Evolutionary conservation across 2,888 invertebrate species (phyloP), one percentile per base, ranked within the genome.

Genomic region (Agrilus cyanescens): DNA sequence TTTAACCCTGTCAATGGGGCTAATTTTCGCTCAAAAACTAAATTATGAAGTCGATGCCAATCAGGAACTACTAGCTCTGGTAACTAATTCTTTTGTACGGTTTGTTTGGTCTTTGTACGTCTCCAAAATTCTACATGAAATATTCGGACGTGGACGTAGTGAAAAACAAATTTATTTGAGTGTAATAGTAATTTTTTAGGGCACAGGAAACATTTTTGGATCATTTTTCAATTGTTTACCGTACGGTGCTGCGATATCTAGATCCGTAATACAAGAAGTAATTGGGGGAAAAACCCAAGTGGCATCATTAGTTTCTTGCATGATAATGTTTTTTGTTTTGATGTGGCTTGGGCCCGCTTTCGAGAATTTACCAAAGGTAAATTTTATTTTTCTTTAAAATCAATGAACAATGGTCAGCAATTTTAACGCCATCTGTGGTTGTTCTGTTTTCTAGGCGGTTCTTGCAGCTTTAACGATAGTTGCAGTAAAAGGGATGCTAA

Each of bases 271-370:
- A 38, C 87, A 87, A 59, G 80, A 84, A 56, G 74, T 79, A 58
- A 83, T 81, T 1, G 94, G 94, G 12, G 86, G 88, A 30, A 84
- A 79, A 57, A 89, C 91, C 0, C 88, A 90, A 61, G 51, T 86
- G 35, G 85, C 90, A 2, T 84, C 87, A 0, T 59, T 91, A 14
- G 75, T 94, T 39, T 88, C 90, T 4, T 85, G 86, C 45, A 40
- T 63, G 1, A 70, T 93, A 20, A 68, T 95, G 12, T 68, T 91
- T 3, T 69, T 82, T 50, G 86, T 94, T 38, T 68, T 95, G 46
- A 69, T 94, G 41, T 86, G 85, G 77, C 75, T 94, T 47, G 94
- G 89, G 1, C 90, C 90, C 20, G 82, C 87, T 63, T 90, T 95
- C 63, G 82, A 88, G 63, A 74, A 80, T 31, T 68, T 95, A 46